Conservation (phyloP, 2,888 invertebrate genomes). For the Pediacus dermestoides region DNA sequence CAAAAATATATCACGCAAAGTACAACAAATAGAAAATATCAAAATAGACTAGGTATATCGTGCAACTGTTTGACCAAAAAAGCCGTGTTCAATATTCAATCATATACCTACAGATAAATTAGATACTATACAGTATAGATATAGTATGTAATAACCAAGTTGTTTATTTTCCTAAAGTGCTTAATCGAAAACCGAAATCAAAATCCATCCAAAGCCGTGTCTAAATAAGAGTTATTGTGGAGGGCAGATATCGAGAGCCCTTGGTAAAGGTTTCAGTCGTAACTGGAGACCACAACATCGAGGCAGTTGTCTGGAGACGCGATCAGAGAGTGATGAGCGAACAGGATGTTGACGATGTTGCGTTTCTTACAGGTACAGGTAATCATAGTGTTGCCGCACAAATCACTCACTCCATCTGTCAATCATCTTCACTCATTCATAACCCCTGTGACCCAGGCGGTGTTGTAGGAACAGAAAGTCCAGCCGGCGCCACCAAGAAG, state of each 20-base stretch:
- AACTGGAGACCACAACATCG: constrained; percentile 49
- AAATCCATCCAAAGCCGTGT: constrained; percentile 25
- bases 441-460: constrained; percentile 49
- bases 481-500: constrained; percentile 61
- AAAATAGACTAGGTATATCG: constrained; percentile 22
- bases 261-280: constrained; percentile 52
- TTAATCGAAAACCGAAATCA: constrained; percentile 3
- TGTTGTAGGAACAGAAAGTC: constrained; percentile 60
- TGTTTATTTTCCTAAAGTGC: no score
- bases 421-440: constrained; percentile 46
- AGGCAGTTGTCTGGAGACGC: constrained; percentile 53
- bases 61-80: constrained; percentile 28
- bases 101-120: no score
- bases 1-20: constrained; percentile 34
- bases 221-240: constrained; percentile 39
- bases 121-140: constrained; percentile 17
- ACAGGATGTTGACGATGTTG: constrained; percentile 89
- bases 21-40: constrained; percentile 32
- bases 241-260: constrained; percentile 46
- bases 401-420: constrained; percentile 40
- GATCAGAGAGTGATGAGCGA: constrained; percentile 71
- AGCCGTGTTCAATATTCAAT: constrained; percentile 29
- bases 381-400: constrained; percentile 40
- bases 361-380: constrained; percentile 78
- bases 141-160: constrained; percentile 28